phyloP scores from a whole-genome alignment of 1,140 invertebrate species.

The Daktulosphaira vitifoliae region DNA sequence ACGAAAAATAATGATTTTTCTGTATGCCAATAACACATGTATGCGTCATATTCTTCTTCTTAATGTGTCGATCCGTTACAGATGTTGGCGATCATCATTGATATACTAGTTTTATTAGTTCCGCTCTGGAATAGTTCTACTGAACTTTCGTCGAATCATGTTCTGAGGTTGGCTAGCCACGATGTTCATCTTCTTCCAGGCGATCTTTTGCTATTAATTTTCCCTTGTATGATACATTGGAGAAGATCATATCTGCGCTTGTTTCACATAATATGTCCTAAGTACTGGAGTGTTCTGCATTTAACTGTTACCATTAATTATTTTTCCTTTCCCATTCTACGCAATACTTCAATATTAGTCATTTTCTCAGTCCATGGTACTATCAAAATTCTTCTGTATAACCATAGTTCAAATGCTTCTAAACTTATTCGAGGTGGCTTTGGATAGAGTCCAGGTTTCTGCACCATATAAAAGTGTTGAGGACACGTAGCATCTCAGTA shows the following conservation, averaged over 20 bases:
- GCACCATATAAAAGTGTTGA: conserved; percentile 13
- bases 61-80: not conserved
- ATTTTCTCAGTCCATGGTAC: conserved; percentile 30
- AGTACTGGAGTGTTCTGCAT: conserved; percentile 20
- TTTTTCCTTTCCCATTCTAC: conserved; percentile 7
- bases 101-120: not conserved
- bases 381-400: conserved; percentile 20
- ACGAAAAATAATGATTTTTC: too few relatives aligned
- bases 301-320: conserved; percentile 7
- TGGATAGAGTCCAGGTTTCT: conserved; percentile 21
- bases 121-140: not conserved
- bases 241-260: conserved; percentile 18
- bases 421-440: not conserved
- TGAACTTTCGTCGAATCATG: not conserved
- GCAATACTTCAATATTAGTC: conserved; percentile 25
- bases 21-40: too few relatives aligned
- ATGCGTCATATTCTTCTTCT: too few relatives aligned
- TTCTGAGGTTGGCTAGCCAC: conserved; percentile 13
- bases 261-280: conserved; percentile 26
- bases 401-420: conserved; percentile 21
- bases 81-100: not conserved
- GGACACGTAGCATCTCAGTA: conserved; percentile 12
- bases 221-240: conserved; percentile 22
- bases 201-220: conserved; percentile 19
- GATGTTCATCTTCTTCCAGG: conserved; percentile 17